Evolutionary conservation across 2,113 vertebrate species (phyloP).

Genomic region (Balaenoptera acutorostrata): DNA sequence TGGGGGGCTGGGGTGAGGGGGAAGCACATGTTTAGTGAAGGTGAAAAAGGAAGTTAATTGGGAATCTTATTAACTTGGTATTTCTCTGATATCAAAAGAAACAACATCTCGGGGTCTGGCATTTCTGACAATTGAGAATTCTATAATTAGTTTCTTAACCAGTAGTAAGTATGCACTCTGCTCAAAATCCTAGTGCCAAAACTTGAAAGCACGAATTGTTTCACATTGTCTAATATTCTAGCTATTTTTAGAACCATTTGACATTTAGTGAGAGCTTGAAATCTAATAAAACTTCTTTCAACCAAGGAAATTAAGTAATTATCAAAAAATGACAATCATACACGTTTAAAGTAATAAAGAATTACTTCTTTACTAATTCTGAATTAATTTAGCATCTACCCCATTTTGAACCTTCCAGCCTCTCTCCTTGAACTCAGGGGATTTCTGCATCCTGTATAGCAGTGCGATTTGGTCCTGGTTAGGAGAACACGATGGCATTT

Average conservation of each 20-base stretch:
- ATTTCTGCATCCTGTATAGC: neutral
- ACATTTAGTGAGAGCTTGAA: conserved; percentile 63
- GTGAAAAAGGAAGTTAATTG: neutral
- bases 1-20: no score
- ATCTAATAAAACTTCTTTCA: conserved; percentile 60
- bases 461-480: neutral
- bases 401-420: neutral
- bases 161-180: neutral
- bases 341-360: neutral
- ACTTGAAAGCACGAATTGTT: conserved; percentile 49
- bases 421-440: neutral
- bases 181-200: conserved; percentile 36
- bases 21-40: neutral
- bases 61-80: neutral
- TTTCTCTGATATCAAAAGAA: conserved; percentile 16
- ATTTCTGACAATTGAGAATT: conserved; percentile 25
- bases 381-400: conserved; percentile 25
- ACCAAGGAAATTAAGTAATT: conserved; percentile 63
- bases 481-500: neutral
- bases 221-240: conserved; percentile 53
- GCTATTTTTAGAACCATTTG: conserved; percentile 57
- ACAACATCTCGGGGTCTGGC: neutral
- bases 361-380: conserved; percentile 40
- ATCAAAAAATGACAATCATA: conserved; percentile 36
- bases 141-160: conserved; percentile 31